Percentiles rank a stretch among this genome's conserved stretches.
These are phyloP conservation scores for Harpegnathos saltator DNA, from an alignment of 1,140 invertebrate species.

Conservation along the genomic window DNA sequence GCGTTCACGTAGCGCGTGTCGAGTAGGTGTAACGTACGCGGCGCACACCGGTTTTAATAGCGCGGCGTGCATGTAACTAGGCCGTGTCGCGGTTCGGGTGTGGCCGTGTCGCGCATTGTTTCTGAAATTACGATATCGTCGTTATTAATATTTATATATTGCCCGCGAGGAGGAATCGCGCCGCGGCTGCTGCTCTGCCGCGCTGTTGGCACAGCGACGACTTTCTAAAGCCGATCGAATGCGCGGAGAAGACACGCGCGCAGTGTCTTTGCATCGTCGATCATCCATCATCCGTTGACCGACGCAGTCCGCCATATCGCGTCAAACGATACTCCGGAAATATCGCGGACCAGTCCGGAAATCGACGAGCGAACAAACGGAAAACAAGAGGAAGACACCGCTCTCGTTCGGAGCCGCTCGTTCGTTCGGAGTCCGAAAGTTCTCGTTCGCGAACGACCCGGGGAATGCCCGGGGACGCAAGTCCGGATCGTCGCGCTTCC, in stretches of 20 bases:
- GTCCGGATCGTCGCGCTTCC: too few relatives aligned
- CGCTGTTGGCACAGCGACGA: slow-evolving; percentile 61
- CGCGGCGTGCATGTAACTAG: slow-evolving; percentile 65
- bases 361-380: too few relatives aligned
- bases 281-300: not conserved
- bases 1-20: not conserved
- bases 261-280: slow-evolving; percentile 17
- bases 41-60: slow-evolving; percentile 46
- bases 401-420: not conserved
- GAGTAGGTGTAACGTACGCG: slow-evolving; percentile 59
- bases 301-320: not conserved
- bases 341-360: not conserved
- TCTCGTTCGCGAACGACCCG: too few relatives aligned
- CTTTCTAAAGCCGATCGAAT: slow-evolving; percentile 81
- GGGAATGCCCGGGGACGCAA: too few relatives aligned
- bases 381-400: too few relatives aligned
- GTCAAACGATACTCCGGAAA: not conserved
- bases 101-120: slow-evolving; percentile 78
- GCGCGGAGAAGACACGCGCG: slow-evolving; percentile 28
- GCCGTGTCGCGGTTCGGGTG: slow-evolving; percentile 76
- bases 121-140: slow-evolving; percentile 81
- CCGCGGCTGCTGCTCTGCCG: not conserved
- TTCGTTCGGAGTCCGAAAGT: not conserved
- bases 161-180: slow-evolving; percentile 62
- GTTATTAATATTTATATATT: slow-evolving; percentile 83